These are phyloP conservation scores for Chromoteleia sp. DNA, from an alignment of 2,888 invertebrate species.

Conservation along the genomic window DNA sequence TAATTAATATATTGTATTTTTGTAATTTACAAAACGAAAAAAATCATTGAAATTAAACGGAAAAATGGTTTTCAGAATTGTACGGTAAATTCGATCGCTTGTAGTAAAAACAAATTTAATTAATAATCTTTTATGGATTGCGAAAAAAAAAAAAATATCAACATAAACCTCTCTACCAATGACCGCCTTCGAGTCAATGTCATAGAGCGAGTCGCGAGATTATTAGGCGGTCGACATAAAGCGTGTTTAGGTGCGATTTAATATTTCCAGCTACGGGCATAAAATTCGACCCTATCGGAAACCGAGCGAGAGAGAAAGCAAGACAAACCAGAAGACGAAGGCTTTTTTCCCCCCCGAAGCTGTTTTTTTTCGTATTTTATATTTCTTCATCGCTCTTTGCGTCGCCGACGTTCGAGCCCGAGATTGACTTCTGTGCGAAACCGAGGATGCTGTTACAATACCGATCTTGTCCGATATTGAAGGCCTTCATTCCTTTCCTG, in stretches of 20 bases:
- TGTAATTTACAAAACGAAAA: no score
- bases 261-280: conserved; percentile 84
- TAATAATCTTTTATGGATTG: no score
- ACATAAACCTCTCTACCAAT: conserved; percentile 7
- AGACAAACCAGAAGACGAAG: conserved; percentile 49
- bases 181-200: conserved; percentile 40
- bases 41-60: no score
- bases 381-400: conserved; percentile 70
- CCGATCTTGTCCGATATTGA: conserved; percentile 34
- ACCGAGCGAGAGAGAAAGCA: conserved; percentile 33
- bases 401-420: conserved; percentile 30
- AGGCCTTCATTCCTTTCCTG: conserved; percentile 30
- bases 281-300: conserved; percentile 80
- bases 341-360: conserved; percentile 26
- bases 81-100: no score
- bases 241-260: conserved; percentile 84
- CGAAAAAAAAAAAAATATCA: conserved; percentile 11
- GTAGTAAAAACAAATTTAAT: no score
- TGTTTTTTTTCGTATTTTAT: conserved; percentile 61
- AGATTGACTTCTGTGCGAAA: conserved; percentile 53
- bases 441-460: conserved; percentile 22
- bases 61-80: no score
- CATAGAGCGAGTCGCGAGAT: conserved; percentile 67
- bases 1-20: no score
- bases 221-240: conserved; percentile 81